Evolutionary conservation across 2,888 invertebrate genomes (phyloP).

Genomic region (Antheraea assamensis): DNA sequence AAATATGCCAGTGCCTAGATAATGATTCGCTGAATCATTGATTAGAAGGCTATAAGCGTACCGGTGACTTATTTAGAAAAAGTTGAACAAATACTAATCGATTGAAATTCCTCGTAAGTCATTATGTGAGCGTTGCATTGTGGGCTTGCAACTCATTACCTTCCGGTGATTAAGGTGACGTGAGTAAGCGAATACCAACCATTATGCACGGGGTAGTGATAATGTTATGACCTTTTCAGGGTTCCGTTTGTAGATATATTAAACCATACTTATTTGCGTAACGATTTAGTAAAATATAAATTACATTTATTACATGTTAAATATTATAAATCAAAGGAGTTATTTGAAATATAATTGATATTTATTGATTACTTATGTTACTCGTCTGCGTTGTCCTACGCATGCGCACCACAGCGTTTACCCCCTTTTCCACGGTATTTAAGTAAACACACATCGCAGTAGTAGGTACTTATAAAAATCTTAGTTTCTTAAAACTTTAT

Average conservation of each 20-base stretch:
- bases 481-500: too few relatives aligned
- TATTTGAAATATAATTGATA: too few relatives aligned
- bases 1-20: background rate
- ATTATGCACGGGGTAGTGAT: conserved; percentile 28
- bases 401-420: too few relatives aligned
- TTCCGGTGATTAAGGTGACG: conserved; percentile 37
- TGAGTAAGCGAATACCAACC: conserved; percentile 40
- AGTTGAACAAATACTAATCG: conserved; percentile 8
- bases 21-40: conserved; percentile 6
- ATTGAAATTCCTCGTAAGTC: conserved; percentile 30
- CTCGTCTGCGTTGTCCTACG: too few relatives aligned
- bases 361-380: too few relatives aligned
- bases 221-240: conserved; percentile 16
- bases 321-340: background rate
- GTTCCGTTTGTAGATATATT: background rate
- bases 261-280: background rate
- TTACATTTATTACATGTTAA: background rate
- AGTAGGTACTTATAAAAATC: too few relatives aligned
- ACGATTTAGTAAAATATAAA: background rate
- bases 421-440: too few relatives aligned
- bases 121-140: conserved; percentile 31
- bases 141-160: conserved; percentile 31
- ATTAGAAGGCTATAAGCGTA: conserved; percentile 7
- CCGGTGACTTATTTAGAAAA: conserved; percentile 6
- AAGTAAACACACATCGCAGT: too few relatives aligned